phyloP scores from a whole-genome alignment of 2,888 invertebrate genomes.

The Eupithecia exiguata region DNA sequence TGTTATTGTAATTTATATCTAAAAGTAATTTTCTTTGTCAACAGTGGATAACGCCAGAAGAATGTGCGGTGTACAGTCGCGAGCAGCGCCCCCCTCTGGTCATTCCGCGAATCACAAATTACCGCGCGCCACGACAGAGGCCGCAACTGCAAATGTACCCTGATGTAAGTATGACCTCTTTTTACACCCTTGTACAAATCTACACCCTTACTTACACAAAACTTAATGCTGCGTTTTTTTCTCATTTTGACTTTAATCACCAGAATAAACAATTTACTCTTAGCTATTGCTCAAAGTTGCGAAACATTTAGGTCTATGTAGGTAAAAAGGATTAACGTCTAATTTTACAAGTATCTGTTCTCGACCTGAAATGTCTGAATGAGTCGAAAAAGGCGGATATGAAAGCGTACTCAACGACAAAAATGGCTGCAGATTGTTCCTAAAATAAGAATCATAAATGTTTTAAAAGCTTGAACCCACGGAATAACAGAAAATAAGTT shows the following conservation, averaged over 20 bases:
- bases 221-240: no score
- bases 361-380: no score
- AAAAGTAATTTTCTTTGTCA: slow-evolving; percentile 49
- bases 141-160: slow-evolving; percentile 56
- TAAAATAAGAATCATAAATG: not conserved
- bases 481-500: not conserved
- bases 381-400: no score
- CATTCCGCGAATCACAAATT: slow-evolving; percentile 78
- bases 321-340: no score
- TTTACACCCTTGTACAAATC: not conserved
- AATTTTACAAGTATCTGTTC: no score
- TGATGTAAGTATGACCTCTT: slow-evolving; percentile 56
- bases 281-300: no score
- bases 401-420: no score
- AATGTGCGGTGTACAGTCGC: slow-evolving; percentile 74
- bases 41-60: slow-evolving; percentile 81
- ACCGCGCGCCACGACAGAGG: slow-evolving; percentile 61
- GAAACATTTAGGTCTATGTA: no score
- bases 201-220: no score
- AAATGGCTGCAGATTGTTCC: no score
- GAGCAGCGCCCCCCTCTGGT: slow-evolving; percentile 78
- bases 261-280: no score
- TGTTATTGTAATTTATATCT: not conserved
- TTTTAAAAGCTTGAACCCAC: not conserved
- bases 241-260: no score